A percentile compares a stretch with the other conserved stretches of the same genome.
phyloP scores from a whole-genome alignment of 2,888 invertebrate species.

The Napeogenes inachia region DNA sequence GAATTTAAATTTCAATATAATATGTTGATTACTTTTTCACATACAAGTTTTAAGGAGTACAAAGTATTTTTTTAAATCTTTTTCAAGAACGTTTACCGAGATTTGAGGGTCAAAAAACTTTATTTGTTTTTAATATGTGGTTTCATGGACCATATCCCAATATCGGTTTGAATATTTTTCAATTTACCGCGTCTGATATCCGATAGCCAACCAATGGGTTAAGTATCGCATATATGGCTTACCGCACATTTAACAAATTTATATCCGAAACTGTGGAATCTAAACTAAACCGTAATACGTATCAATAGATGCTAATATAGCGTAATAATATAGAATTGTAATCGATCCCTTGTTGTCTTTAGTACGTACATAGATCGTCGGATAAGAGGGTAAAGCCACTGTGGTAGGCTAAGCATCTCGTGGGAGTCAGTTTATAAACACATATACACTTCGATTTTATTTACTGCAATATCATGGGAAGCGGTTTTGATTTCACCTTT shows the following conservation, averaged over 20 bases:
- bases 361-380: slow-evolving; percentile 45
- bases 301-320: slow-evolving; percentile 22
- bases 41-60: too few species aligned
- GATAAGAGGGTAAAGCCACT: slow-evolving; percentile 58
- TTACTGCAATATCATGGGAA: slow-evolving; percentile 59
- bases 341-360: slow-evolving; percentile 37
- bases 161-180: slow-evolving; percentile 53
- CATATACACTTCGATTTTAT: slow-evolving; percentile 39
- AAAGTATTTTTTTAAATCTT: background rate
- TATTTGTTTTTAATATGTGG: slow-evolving; percentile 30
- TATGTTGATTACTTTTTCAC: too few species aligned
- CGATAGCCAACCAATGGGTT: slow-evolving; percentile 44
- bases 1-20: too few species aligned
- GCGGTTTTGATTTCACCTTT: slow-evolving; percentile 48
- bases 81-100: background rate
- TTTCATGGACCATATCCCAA: slow-evolving; percentile 59
- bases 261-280: slow-evolving; percentile 13
- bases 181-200: slow-evolving; percentile 48
- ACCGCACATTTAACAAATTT: slow-evolving; percentile 28
- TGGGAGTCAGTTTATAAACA: slow-evolving; percentile 46
- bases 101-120: slow-evolving; percentile 7
- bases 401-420: slow-evolving; percentile 56
- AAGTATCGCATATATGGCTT: slow-evolving; percentile 28
- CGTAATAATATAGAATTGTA: slow-evolving; percentile 21
- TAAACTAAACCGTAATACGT: slow-evolving; percentile 14